Evolutionary conservation across 2,888 invertebrate genomes (phyloP).

Genomic region (Hymenopus coronatus): DNA sequence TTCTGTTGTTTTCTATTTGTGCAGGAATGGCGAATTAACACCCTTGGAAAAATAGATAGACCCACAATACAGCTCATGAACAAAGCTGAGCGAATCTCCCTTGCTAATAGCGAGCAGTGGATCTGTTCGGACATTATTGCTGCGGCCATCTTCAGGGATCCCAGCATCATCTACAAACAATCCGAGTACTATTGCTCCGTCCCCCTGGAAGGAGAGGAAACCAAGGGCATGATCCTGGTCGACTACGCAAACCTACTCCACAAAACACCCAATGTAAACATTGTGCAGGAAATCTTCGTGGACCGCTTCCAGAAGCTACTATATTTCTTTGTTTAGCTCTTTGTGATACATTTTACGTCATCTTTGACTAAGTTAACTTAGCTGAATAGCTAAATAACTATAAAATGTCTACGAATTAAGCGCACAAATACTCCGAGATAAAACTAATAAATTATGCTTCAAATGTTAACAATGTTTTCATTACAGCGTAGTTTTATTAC

Average conservation of each 20-base stretch:
- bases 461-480: too few species aligned
- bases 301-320: background rate
- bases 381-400: too few species aligned
- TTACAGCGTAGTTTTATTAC: too few species aligned
- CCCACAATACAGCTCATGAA: conserved; percentile 52
- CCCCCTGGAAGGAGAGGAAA: background rate
- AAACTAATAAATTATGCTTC: too few species aligned
- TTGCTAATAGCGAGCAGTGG: background rate
- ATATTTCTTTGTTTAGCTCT: background rate
- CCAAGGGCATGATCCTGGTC: conserved; percentile 29
- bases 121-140: background rate
- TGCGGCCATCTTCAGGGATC: background rate
- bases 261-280: background rate
- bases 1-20: background rate
- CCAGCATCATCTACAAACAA: background rate
- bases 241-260: conserved; percentile 23
- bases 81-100: conserved; percentile 47
- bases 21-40: conserved; percentile 55
- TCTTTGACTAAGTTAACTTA: too few species aligned
- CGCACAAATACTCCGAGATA: too few species aligned
- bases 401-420: too few species aligned
- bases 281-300: background rate
- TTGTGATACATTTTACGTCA: too few species aligned
- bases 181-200: background rate
- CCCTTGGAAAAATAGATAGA: conserved; percentile 47